These are phyloP conservation scores for Parasteatoda lunata DNA, from an alignment of 2,888 invertebrate species.

Conservation along the genomic window DNA sequence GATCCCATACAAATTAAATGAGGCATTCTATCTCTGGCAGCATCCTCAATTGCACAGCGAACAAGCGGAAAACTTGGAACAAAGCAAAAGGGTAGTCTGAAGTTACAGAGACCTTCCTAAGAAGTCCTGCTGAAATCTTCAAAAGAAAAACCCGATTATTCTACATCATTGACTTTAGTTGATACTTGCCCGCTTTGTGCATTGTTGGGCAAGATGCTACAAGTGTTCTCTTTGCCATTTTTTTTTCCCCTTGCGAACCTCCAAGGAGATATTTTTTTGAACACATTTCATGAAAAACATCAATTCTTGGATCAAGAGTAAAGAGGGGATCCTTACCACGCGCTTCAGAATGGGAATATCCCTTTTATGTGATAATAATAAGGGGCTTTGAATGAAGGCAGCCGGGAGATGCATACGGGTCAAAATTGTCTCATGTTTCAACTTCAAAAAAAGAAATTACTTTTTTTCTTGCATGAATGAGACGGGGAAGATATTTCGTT, in stretches of 20 bases:
- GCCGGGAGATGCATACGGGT: slow-evolving; percentile 38
- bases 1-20: slow-evolving; percentile 55
- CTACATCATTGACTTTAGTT: slow-evolving; percentile 67
- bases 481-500: slow-evolving; percentile 10
- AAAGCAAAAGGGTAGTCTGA: slow-evolving; percentile 4
- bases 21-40: slow-evolving; percentile 52
- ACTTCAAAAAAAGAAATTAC: slow-evolving; percentile 2
- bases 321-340: slow-evolving; percentile 15
- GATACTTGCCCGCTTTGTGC: slow-evolving; percentile 53
- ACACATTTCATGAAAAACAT: slow-evolving; percentile 22
- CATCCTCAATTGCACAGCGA: slow-evolving; percentile 56
- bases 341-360: neutral
- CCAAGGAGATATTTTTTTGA: slow-evolving; percentile 4
- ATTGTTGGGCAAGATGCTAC: slow-evolving; percentile 41
- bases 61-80: slow-evolving; percentile 40
- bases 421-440: slow-evolving; percentile 63
- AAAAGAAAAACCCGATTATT: slow-evolving; percentile 63
- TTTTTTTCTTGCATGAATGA: slow-evolving; percentile 15
- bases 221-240: slow-evolving; percentile 32
- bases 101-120: slow-evolving; percentile 7
- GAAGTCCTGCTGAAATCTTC: slow-evolving; percentile 30
- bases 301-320: neutral
- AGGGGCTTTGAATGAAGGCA: neutral
- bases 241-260: slow-evolving; percentile 24
- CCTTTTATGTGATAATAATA: neutral